Conservation (phyloP, 2,888 invertebrate genomes). For the Eupithecia insigniata region DNA sequence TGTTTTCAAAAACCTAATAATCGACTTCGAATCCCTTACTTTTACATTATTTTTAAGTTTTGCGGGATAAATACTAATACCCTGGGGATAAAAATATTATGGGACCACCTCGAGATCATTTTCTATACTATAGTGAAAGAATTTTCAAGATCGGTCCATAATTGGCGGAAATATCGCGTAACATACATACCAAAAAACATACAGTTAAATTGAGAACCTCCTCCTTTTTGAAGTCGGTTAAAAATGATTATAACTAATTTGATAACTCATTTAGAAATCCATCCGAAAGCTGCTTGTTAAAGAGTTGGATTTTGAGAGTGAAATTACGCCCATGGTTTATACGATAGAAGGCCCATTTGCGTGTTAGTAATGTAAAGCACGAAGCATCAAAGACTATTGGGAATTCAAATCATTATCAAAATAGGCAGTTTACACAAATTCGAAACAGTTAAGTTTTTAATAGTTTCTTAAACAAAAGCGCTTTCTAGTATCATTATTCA, state of each 20-base stretch:
- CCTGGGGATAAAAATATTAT: too few species aligned
- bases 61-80: too few species aligned
- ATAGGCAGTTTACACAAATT: slow-evolving; percentile 4
- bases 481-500: slow-evolving; percentile 42
- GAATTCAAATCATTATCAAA: slow-evolving; percentile 5
- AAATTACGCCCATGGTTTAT: neutral
- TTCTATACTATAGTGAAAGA: too few species aligned
- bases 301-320: neutral
- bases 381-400: neutral
- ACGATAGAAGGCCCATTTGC: neutral
- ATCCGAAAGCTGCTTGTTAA: neutral
- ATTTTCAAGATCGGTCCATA: too few species aligned
- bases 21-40: too few species aligned
- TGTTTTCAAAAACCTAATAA: too few species aligned
- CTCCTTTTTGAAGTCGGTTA: too few species aligned
- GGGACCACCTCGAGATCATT: too few species aligned
- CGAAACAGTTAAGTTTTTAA: neutral
- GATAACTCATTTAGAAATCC: neutral
- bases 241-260: neutral
- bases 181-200: too few species aligned
- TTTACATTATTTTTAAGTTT: too few species aligned
- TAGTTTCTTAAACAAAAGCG: neutral
- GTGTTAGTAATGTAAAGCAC: neutral
- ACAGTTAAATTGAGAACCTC: too few species aligned
- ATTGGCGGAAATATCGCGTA: too few species aligned